Percentiles rank a stretch among this genome's conserved stretches.
Conservation (phyloP, 2,113 vertebrate species). For the Elgaria multicarinata region DNA sequence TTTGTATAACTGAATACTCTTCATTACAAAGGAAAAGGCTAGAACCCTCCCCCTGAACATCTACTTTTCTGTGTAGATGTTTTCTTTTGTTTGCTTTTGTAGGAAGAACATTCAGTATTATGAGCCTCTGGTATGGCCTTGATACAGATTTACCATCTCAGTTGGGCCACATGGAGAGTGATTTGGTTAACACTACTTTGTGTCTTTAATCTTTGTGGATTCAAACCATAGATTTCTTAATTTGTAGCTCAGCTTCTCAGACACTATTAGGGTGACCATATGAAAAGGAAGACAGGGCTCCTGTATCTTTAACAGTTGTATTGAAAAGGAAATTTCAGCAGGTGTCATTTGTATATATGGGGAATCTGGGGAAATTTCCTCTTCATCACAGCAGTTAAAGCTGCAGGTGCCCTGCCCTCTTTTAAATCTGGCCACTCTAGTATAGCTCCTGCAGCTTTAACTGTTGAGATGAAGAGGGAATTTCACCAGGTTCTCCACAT, state of each 20-base stretch:
- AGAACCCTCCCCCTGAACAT: not conserved
- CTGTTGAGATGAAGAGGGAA: no score
- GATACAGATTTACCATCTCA: not conserved
- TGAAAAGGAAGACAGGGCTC: no score
- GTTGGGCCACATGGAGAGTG: not conserved
- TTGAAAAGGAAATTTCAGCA: no score
- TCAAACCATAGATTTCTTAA: not conserved
- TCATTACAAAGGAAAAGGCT: not conserved
- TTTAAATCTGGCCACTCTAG: no score
- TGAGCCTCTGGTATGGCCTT: not conserved
- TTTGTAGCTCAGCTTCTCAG: constrained; percentile 13
- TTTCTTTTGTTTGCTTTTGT: not conserved
- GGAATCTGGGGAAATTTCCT: no score
- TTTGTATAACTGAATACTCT: not conserved
- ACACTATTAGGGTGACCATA: no score
- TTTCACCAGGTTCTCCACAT: no score
- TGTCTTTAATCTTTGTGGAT: not conserved
- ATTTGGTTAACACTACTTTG: not conserved
- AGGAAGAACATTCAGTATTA: not conserved
- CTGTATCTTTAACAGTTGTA: no score
- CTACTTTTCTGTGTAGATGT: not conserved
- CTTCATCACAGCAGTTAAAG: no score
- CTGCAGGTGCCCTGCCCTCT: no score
- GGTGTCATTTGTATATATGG: no score
- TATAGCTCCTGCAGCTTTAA: no score